Base-by-base conservation (phyloP, 2,888 invertebrate species). In the Plagodis dolabraria region DNA sequence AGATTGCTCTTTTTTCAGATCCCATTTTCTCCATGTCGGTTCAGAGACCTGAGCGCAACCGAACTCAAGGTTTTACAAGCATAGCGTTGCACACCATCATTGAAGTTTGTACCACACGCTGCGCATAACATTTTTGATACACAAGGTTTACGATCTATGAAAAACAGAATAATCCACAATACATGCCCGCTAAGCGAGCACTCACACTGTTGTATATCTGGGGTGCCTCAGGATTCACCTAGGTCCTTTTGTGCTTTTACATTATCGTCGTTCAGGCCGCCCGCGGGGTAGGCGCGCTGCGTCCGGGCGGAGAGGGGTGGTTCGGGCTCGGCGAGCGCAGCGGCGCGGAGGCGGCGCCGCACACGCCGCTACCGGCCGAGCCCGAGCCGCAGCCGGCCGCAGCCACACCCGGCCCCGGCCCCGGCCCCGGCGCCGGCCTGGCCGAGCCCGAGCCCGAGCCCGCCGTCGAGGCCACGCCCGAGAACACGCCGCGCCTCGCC, bases 401-500 rank as follows among this genome's bases (percentile, higher is more conserved):
- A 10, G 91, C 93, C 46, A 91, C 92, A 54, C 86, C 36, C 36
- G 36, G 36, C 7, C 7, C 85, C 77, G 91, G 92, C 63, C 92
- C 92, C 63, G 71, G 56, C 56, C 92, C 92, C 63, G 71, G 56
- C 56, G 97, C 6, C 97, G 97, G 90, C 96, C 97, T 47, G 97
- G 71, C 75, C 58, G 86, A 82, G 50, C 56, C 70, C 72, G 71
- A 89, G 90, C 97, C 97, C 6, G 97, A 97, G 90, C 96, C 97
- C 47, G 97, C 97, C 35, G 96, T 97, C 57, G 97, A 97, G 89
- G 97, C 97, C 5, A 97, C 97, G 6, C 97, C 97, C 0, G 97
- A 97, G 91, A 97, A 97, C 48, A 97, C 97, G 43, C 97, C 87
- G 38, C 83, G 86, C 64, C 83, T 86, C 5, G 83, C 82, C 60